phyloP scores from a whole-genome alignment of 2,113 vertebrate species.

The Ctenodactylus gundi region DNA sequence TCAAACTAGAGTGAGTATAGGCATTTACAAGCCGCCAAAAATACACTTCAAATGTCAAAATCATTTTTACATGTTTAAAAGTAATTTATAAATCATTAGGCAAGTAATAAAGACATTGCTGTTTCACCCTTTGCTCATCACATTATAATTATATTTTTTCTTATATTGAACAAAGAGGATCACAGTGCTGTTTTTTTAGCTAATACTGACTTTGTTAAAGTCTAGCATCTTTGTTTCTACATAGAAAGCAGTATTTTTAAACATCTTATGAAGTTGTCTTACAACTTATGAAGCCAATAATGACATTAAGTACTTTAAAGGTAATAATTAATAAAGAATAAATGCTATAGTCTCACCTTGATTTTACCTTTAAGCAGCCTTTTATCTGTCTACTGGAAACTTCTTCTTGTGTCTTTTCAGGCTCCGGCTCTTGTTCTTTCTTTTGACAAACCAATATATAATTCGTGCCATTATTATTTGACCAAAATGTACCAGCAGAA shows the following conservation, averaged over 20 bases:
- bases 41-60: not conserved
- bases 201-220: slow-evolving; percentile 10
- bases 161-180: not conserved
- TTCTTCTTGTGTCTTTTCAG: slow-evolving; percentile 82
- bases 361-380: slow-evolving; percentile 92
- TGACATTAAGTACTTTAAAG: not conserved
- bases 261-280: slow-evolving; percentile 13
- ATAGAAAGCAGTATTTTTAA: not conserved
- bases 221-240: not conserved
- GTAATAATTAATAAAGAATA: slow-evolving; percentile 52
- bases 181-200: not conserved
- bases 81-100: not conserved
- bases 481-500: slow-evolving; percentile 91
- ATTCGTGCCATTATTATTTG: slow-evolving; percentile 92
- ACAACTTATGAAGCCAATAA: not conserved
- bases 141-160: not conserved
- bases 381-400: slow-evolving; percentile 86
- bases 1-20: not conserved
- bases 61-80: not conserved
- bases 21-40: slow-evolving; percentile 3
- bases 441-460: slow-evolving; percentile 92
- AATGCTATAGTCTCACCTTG: slow-evolving; percentile 87
- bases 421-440: slow-evolving; percentile 80
- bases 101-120: not conserved
- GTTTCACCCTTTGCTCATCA: not conserved